phyloP scores from a whole-genome alignment of 1,140 invertebrate genomes.

The Formica exsecta region DNA sequence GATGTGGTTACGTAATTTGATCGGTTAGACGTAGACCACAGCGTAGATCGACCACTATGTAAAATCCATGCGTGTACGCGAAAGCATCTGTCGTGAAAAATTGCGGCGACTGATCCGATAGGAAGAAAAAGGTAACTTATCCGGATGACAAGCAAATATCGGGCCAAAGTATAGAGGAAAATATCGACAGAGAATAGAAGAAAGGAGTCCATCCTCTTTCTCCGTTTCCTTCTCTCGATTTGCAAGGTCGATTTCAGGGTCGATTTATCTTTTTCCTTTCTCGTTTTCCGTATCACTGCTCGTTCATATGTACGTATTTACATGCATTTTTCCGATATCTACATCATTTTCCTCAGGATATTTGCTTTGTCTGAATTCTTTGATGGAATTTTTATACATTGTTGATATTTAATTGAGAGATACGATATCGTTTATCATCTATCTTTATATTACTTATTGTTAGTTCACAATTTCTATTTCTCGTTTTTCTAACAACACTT shows the following conservation, averaged over 20 bases:
- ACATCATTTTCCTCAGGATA: not conserved
- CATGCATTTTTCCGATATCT: not conserved
- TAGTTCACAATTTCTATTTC: not conserved
- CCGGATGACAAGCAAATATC: slow-evolving; percentile 25
- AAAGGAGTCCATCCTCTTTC: not conserved
- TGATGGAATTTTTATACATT: not conserved
- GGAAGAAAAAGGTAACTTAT: slow-evolving; percentile 15
- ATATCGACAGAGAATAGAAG: slow-evolving; percentile 27
- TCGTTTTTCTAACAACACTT: not conserved
- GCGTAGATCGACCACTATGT: slow-evolving; percentile 8
- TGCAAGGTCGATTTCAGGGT: slow-evolving; percentile 46
- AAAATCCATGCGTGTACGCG: slow-evolving; percentile 15
- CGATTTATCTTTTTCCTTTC: slow-evolving; percentile 59
- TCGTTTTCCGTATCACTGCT: slow-evolving; percentile 45
- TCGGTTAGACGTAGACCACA: slow-evolving; percentile 5
- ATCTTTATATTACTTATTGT: not conserved
- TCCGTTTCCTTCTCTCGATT: slow-evolving; percentile 7
- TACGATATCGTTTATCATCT: not conserved
- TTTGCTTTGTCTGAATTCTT: not conserved
- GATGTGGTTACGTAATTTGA: slow-evolving; percentile 49
- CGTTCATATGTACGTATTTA: slow-evolving; percentile 10
- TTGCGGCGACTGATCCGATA: slow-evolving; percentile 11
- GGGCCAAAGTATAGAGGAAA: slow-evolving; percentile 14
- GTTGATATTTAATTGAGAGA: not conserved
- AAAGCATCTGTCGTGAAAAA: slow-evolving; percentile 41